Evolutionary conservation across 1,140 invertebrate species (phyloP), one percentile per base, ranked within the genome.

Genomic region (Papilio glaucus): DNA sequence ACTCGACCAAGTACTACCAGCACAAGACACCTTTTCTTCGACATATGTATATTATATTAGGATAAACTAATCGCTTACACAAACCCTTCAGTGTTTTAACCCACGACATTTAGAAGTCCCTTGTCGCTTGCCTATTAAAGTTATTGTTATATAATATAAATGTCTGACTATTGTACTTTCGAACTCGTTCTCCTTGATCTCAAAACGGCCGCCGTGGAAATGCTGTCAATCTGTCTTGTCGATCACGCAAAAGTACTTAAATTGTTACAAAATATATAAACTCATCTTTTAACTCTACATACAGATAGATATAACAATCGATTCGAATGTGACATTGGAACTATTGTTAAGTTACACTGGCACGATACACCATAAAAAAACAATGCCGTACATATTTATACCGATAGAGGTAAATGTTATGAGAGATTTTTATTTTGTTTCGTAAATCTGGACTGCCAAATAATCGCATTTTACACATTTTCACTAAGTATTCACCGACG

Each of bases 181-280:
- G 37, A 18, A 65, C 38, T 41, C 13, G 62, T 39, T 65, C 62
- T 26, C 62, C 62, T 65, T 65, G 62, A 65, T 65, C 62, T 39
- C 62, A 65, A 65, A 65, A 38, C 15, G 38, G 42, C 42, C 42
- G 18, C 21, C 49, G 49, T 57, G 49, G 24, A 57, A 57, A 57
- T 57, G 21, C 18, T 57, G 24, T 57, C 9, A 57, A 57, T 57
- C 12, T 21, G 24, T 57, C 49, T 24, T 57, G 12, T 24, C 49
- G 21, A 21, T 57, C 18, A 57, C 21, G 49, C 24, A 26, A 24
- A 4, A 57, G 24, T 3, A 24, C 8, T 57, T 24, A 24, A 57
- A 57, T 57, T 49, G 45, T 49, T 18, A 15, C 8, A 49, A 7
- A 49, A 49, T 7, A 33, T 33, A 33, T 53, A 8, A 9, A 0